Base-by-base conservation (phyloP, 2,797 vertebrate genomes). In the Pampus argenteus region DNA sequence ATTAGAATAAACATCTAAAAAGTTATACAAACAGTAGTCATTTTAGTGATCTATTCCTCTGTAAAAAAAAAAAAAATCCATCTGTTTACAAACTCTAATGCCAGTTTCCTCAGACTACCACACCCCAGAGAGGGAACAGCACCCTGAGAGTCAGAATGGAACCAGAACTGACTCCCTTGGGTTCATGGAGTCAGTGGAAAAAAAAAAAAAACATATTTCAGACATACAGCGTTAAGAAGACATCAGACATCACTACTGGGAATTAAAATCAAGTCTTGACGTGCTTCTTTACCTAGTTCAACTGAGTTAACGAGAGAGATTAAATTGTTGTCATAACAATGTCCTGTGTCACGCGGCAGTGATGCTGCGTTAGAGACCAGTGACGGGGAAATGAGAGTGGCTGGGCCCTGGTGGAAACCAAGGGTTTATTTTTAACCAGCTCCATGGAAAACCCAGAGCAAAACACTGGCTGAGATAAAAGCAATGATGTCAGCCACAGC, bases 391-490 rank as follows among this genome's bases (percentile, higher is more conserved):
- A 70, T 51, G 25, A 45, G 47, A 58, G 28, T 15, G 22, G 44
- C 44, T 44, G 45, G 31, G 63, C 66, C 82, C 71, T 9, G 15
- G 76, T 85, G 88, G 82, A 82, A 63, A 17, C 5, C 31, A 28
- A 8, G 44, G 38, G 18, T 71, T 73, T 88, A 87, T 87, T 88
- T 89, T 65, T 78, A 82, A 77, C 57, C 38, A 45, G 18, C 68
- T 66, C 64, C 7, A 61, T 23, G 65, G 84, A 84, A 87, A 88
- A 72, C 3, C 2, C 1, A 38, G n/a, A 63, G 40, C 49, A 79
- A 84, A 86, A 88, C 67, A 55, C 18, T 18, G 8, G 23, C 52
- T 78, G 29, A 69, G 44, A 77, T 34, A 63, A 74, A 78, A 63
- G 15, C 42, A 70, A 40, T 66, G 44, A 78, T 49, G 57, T 55